Conservation (phyloP, 1,140 invertebrate genomes). For the Hyles euphorbiae region DNA sequence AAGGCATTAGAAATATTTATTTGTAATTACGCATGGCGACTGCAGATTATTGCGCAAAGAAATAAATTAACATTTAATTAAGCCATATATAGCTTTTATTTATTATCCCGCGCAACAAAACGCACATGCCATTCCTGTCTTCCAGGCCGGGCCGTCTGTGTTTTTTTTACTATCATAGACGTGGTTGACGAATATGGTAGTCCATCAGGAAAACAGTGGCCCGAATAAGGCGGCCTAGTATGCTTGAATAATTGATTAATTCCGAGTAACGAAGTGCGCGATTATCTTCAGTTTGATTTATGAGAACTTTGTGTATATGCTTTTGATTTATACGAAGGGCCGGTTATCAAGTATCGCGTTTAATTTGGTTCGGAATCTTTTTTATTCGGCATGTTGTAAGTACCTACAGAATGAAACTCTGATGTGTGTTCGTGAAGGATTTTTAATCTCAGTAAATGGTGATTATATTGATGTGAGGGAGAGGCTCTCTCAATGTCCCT, state of each 20-base stretch:
- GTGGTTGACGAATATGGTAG: constrained; percentile 17
- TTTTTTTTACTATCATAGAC: constrained; percentile 17
- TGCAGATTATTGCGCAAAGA: too few species aligned
- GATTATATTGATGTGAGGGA: too few species aligned
- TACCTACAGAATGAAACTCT: too few species aligned
- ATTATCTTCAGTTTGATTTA: constrained; percentile 11
- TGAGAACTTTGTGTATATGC: neutral
- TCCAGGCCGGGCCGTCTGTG: constrained; percentile 10
- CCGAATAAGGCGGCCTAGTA: constrained; percentile 15
- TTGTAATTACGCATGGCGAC: too few species aligned
- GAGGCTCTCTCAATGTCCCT: too few species aligned
- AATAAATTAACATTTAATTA: constrained; percentile 2
- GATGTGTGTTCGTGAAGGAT: too few species aligned
- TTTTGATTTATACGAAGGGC: neutral
- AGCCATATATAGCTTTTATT: constrained; percentile 3
- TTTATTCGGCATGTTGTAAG: too few species aligned
- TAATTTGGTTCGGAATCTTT: too few species aligned
- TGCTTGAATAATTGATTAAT: constrained; percentile 24
- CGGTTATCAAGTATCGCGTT: too few species aligned
- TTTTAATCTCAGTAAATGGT: too few species aligned
- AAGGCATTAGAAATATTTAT: too few species aligned
- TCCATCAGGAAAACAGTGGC: constrained; percentile 11
- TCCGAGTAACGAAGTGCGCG: constrained; percentile 11
- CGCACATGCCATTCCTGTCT: constrained; percentile 2
- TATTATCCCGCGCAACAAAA: neutral